Base-by-base conservation (phyloP, 2,797 vertebrate genomes). In the Macroramphosus scolopax region DNA sequence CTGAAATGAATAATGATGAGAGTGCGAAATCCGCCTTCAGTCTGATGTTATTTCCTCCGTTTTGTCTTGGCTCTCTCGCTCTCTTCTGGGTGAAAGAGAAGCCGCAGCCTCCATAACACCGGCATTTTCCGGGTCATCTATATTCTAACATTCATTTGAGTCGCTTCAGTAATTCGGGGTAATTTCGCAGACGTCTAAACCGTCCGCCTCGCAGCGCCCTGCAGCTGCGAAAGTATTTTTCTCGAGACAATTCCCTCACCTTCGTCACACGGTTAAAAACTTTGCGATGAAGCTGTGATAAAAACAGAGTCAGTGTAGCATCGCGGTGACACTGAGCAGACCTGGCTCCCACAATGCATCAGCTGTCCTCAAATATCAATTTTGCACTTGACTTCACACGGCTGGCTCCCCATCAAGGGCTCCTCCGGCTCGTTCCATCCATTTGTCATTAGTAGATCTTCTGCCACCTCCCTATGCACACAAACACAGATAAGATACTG, bases 331-430 rank as follows among this genome's bases (percentile, higher is more conserved):
- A 72, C 70, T 11, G 59, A 42, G 37, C 54, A 42, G 82, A 80
- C 36, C 0, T 59, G 54, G 51, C 70, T 73, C 70, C 88, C 88
- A 88, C 83, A 82, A 83, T 68, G 84, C 88, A 90, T 85, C 83
- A 74, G 82, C 84, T 75, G 78, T 85, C 83, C 79, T 92, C 81
- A 92, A 92, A 92, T 92, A 91, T 91, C 88, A 91, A 85, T 92
- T 93, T 93, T 92, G 85, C 90, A 91, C 89, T 88, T 85, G 87
- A 91, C 77, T 93, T 91, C 91, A 91, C 90, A 81, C 65, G 83
- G 71, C 78, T 86, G 88, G 81, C 68, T 72, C 53, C 53, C 45
- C 59, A 67, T 85, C 72, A 68, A 78, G 85, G 57, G 73, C 83
- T 85, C 66, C 54, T 62, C 51, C 35, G 62, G 78, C 80, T 90